Conservation (phyloP, 2,888 invertebrate genomes). For the Beris morrisii region DNA sequence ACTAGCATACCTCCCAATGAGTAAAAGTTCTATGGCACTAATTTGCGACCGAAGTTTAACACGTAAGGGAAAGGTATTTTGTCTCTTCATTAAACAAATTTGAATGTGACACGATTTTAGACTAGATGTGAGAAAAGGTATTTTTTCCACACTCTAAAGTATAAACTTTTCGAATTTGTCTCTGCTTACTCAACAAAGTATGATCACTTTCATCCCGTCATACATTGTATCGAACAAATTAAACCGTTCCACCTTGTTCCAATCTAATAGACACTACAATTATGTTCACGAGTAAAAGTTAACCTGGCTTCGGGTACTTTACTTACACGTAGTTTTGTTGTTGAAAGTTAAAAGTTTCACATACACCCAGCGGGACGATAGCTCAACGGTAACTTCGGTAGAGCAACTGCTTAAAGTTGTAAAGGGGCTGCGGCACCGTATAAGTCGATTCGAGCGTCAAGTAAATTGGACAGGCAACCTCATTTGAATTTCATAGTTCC, state of each 20-base stretch:
- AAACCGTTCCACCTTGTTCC: not conserved
- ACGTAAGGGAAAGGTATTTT: no score
- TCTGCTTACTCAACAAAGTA: slow-evolving; percentile 1
- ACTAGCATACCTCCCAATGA: no score
- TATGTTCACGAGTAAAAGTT: slow-evolving; percentile 20
- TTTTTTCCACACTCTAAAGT: no score
- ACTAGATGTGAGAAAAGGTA: no score
- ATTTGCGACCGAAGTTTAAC: no score
- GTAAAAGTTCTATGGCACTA: no score
- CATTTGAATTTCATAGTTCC: slow-evolving; percentile 25
- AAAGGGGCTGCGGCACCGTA: slow-evolving; percentile 3
- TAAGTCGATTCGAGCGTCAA: not conserved
- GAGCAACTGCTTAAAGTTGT: not conserved
- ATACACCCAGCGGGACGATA: slow-evolving; percentile 20
- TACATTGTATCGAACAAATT: slow-evolving; percentile 13
- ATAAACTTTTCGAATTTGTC: no score
- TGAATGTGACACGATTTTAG: no score
- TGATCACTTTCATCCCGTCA: not conserved
- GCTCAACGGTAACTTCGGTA: slow-evolving; percentile 3
- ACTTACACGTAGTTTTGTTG: not conserved
- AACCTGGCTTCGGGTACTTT: not conserved
- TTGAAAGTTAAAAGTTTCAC: slow-evolving; percentile 20
- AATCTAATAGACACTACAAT: slow-evolving; percentile 2
- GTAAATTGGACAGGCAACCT: slow-evolving; percentile 3
- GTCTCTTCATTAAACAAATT: no score